phyloP scores from a whole-genome alignment of 2,888 invertebrate genomes.

The Spodoptera littoralis region DNA sequence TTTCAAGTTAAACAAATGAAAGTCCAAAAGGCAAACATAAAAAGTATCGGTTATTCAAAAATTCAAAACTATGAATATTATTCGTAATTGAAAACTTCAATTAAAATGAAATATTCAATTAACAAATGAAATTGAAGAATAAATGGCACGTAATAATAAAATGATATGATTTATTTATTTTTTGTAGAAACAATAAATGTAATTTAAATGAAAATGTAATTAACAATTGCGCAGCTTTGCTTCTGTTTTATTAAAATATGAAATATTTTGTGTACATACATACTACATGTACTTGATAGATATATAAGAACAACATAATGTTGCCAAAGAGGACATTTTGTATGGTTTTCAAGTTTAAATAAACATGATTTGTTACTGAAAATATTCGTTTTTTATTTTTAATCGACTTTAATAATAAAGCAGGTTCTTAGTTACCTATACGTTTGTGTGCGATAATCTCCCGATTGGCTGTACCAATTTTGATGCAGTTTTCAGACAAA shows the following conservation, averaged over 20 bases:
- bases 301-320: slow-evolving; percentile 38
- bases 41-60: no score
- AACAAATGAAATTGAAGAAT: background rate
- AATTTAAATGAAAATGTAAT: slow-evolving; percentile 44
- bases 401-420: no score
- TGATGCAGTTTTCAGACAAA: no score
- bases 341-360: slow-evolving; percentile 63
- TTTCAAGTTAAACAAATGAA: no score
- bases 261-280: slow-evolving; percentile 42
- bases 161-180: slow-evolving; percentile 20
- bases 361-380: slow-evolving; percentile 60
- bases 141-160: slow-evolving; percentile 32
- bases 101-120: slow-evolving; percentile 5
- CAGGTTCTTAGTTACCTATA: no score
- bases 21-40: no score
- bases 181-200: slow-evolving; percentile 13
- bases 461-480: no score
- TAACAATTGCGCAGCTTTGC: slow-evolving; percentile 58
- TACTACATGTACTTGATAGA: slow-evolving; percentile 48
- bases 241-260: slow-evolving; percentile 48
- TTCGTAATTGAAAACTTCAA: slow-evolving; percentile 7
- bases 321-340: slow-evolving; percentile 50
- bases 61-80: background rate
- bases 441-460: no score
- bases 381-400: slow-evolving; percentile 42